Conservation (phyloP, 92 coral and sea anemone species). For the Zoanthus sansibaricus region DNA sequence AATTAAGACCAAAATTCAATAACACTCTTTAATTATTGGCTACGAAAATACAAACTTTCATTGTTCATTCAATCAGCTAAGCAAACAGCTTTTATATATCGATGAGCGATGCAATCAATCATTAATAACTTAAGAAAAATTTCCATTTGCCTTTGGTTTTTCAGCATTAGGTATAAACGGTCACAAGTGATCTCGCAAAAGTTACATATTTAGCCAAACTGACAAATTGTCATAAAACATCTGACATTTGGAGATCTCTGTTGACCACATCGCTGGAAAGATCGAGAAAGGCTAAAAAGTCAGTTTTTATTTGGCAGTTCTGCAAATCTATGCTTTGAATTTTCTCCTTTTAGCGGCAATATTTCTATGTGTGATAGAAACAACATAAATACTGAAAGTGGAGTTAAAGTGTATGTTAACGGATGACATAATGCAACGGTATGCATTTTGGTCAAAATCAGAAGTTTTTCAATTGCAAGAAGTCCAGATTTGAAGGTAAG, state of each 20-base stretch:
- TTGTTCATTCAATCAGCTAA: constrained; percentile 41
- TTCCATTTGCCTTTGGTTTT: constrained; percentile 26
- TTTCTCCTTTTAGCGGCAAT: not conserved
- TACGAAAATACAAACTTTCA: not conserved
- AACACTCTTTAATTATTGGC: constrained; percentile 28
- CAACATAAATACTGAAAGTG: not conserved
- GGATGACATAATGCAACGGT: not conserved
- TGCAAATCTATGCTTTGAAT: not conserved
- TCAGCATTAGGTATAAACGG: constrained; percentile 24
- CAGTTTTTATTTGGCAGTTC: not conserved
- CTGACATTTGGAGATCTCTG: no score
- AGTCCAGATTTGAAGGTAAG: constrained; percentile 14
- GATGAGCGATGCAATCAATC: constrained; percentile 35
- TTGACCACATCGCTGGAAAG: no score
- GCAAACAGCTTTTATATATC: constrained; percentile 6
- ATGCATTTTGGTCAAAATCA: not conserved
- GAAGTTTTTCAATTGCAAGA: not conserved
- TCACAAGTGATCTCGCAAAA: not conserved
- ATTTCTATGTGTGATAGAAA: constrained; percentile 8
- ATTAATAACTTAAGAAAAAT: constrained; percentile 28
- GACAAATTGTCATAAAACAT: no score
- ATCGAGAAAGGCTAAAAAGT: no score
- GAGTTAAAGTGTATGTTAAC: not conserved
- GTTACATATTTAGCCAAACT: no score
- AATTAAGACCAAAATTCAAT: not conserved